phyloP scores from a whole-genome alignment of 37 sponge, comb jelly and placozoan species.

The Agelas oroides region DNA sequence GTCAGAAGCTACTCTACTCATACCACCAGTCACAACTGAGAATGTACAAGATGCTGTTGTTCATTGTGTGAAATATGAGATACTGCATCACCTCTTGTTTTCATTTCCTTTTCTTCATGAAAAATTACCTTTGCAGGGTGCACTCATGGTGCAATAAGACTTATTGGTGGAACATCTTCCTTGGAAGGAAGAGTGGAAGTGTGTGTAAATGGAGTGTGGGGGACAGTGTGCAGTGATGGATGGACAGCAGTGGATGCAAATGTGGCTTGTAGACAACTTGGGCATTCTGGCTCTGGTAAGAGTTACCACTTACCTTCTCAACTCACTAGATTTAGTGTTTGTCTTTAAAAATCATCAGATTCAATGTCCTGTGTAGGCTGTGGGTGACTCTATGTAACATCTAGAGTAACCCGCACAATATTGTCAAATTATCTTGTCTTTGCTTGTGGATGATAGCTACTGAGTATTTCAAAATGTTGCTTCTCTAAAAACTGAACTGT shows the following conservation, averaged over 20 bases:
- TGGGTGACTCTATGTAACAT: no score
- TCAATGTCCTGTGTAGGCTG: no score
- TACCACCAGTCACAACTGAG: background rate
- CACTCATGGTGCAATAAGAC: conserved; percentile 18
- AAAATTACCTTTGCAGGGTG: background rate
- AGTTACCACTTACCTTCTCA: no score
- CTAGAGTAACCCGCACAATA: no score
- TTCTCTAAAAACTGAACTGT: no score
- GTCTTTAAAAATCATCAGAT: no score
- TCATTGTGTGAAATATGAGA: background rate
- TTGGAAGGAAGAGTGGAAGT: conserved; percentile 43
- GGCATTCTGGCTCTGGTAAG: background rate
- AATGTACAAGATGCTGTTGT: background rate
- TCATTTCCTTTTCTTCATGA: no score
- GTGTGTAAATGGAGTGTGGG: conserved; percentile 10
- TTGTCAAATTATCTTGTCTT: no score
- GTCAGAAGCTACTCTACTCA: background rate
- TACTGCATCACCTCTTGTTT: background rate
- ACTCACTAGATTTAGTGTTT: no score
- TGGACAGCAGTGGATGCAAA: conserved; percentile 30
- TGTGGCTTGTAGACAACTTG: background rate
- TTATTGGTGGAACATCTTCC: background rate
- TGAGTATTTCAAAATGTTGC: no score
- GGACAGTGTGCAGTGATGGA: conserved; percentile 24
- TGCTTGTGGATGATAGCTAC: no score